phyloP scores from a whole-genome alignment of 1,140 invertebrate species.

The Cotesia glomerata region DNA sequence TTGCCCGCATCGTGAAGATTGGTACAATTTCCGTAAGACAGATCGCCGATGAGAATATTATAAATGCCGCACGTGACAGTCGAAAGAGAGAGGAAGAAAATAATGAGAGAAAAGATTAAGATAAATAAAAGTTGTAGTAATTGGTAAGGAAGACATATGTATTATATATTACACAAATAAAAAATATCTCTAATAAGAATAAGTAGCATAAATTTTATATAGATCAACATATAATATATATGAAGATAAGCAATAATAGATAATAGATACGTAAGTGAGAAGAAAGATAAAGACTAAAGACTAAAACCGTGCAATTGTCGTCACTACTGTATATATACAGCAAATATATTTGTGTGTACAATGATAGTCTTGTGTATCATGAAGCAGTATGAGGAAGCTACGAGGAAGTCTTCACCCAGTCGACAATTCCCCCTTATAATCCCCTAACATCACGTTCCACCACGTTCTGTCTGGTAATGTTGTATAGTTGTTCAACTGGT shows the following conservation, averaged over 20 bases:
- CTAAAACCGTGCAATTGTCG: not conserved
- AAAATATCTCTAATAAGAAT: too few species aligned
- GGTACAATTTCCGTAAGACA: conserved; percentile 33
- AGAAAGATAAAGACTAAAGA: not conserved
- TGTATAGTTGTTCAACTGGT: not conserved
- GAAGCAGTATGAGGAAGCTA: conserved; percentile 46
- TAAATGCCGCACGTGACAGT: conserved; percentile 29
- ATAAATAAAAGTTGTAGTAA: not conserved
- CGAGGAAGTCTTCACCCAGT: conserved; percentile 48
- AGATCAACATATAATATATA: too few species aligned
- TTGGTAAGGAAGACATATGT: too few species aligned
- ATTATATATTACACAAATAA: too few species aligned
- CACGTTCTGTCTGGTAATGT: not conserved
- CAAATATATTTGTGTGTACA: not conserved
- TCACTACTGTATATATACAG: conserved; percentile 7
- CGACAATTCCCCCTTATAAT: conserved; percentile 23
- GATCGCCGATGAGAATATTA: conserved; percentile 31
- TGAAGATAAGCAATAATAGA: not conserved
- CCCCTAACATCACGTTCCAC: conserved; percentile 28
- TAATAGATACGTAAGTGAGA: not conserved
- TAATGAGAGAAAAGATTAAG: not conserved
- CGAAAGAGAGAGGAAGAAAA: conserved; percentile 10
- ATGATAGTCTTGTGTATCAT: not conserved
- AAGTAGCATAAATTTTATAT: too few species aligned
- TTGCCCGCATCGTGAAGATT: conserved; percentile 30